Base-by-base conservation (phyloP, 2,888 invertebrate genomes). In the Trissolcus japonicus region DNA sequence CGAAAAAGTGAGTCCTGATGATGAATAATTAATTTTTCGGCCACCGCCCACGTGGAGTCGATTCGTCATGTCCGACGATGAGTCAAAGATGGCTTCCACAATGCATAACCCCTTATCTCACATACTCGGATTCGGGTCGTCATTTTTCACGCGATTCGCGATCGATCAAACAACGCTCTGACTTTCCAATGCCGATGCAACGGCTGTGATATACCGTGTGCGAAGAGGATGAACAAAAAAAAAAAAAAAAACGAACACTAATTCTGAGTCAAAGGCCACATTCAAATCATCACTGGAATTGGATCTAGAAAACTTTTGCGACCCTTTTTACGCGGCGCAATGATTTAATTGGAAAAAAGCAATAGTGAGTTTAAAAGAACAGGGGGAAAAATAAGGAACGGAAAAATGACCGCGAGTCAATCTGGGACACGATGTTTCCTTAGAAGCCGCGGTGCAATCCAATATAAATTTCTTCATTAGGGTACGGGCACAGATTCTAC, bases 391-490 rank as follows among this genome's bases (percentile, higher is more conserved):
- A 46, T 6, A 7, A 51, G 51, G 19, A 17, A 50, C 9, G 51
- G 51, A 4, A 21, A 19, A 21, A 51, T 13, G 16, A 46, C n/a
- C n/a, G 16, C 46, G n/a, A 46, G 46, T 14, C 16, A 46, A 68
- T 60, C 35, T 60, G 21, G 68, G 68, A 68, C 68, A 19, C 16
- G n/a, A 46, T 35, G 54, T 60, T 60, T 68, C 43, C 54, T 43
- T 50, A 40, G 50, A 50, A 66, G 50, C 48, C 16, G 21, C 51
- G 56, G 53, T 21, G 66, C 61, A 61, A 61, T 61, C 41, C 69
- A 69, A 69, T 69, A 69, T 61, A 69, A 69, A 69, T 69, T 69
- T 69, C 69, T 69, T 69, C 69, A 61, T 69, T 69, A 69, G 61
- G 61, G 55, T 56, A 56, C 61, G 61, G 25, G 68, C 68, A 17